Evolutionary conservation across 1,140 invertebrate genomes (phyloP).

Genomic region (Bombus soroeensis): DNA sequence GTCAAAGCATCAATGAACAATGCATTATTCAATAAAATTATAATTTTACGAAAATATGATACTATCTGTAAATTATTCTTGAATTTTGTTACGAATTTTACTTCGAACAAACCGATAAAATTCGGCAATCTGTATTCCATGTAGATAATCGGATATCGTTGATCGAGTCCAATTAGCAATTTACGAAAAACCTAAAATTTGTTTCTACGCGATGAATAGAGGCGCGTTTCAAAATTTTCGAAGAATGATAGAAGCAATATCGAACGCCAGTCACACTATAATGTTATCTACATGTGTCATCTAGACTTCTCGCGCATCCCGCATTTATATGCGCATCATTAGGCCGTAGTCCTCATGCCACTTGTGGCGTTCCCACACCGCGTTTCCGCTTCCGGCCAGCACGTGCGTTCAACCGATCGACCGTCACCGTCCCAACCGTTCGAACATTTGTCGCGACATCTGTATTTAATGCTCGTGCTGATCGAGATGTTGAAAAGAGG

Average conservation of each 20-base stretch:
- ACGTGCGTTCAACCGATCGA: constrained; percentile 70
- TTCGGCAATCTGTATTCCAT: too few relatives aligned
- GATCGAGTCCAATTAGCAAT: not conserved
- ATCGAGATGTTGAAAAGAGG: constrained; percentile 38
- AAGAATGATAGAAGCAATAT: constrained; percentile 44
- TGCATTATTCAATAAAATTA: too few relatives aligned
- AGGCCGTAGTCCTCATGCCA: constrained; percentile 58
- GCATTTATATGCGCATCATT: constrained; percentile 76
- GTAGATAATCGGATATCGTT: not conserved
- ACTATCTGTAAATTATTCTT: too few relatives aligned
- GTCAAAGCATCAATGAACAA: too few relatives aligned
- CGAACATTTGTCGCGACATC: constrained; percentile 60
- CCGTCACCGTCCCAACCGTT: constrained; percentile 63
- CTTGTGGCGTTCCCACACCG: constrained; percentile 72
- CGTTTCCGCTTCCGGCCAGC: constrained; percentile 75
- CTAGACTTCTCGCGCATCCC: constrained; percentile 62
- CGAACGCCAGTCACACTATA: constrained; percentile 55
- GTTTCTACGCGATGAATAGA: not conserved
- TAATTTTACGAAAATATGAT: too few relatives aligned
- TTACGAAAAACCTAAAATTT: not conserved
- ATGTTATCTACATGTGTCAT: constrained; percentile 73
- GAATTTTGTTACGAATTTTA: too few relatives aligned
- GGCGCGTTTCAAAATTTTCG: constrained; percentile 35
- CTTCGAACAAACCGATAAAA: too few relatives aligned
- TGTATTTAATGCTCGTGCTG: constrained; percentile 25